phyloP scores from a whole-genome alignment of 2,797 vertebrate genomes.

The Mus caroli region DNA sequence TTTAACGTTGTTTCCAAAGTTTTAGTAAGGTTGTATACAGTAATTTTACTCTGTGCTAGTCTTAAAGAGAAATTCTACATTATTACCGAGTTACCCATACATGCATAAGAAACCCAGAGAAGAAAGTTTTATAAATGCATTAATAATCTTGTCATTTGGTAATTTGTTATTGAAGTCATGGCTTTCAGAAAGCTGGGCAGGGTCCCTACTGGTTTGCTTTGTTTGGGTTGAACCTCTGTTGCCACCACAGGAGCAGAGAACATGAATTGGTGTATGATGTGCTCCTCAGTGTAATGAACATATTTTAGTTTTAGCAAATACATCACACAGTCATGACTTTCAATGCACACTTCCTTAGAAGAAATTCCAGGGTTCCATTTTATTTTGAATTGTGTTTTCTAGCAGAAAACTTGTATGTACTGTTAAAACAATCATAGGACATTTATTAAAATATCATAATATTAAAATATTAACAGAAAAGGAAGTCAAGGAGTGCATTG shows the following conservation, averaged over 20 bases:
- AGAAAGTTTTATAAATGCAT: neutral
- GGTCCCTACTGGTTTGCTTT: neutral
- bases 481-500: conserved; percentile 52
- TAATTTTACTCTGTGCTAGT: conserved; percentile 5
- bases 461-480: conserved; percentile 65
- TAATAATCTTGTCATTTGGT: neutral
- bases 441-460: conserved; percentile 39
- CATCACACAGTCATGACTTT: conserved; percentile 21
- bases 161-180: neutral
- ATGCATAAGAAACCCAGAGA: neutral
- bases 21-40: neutral
- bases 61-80: neutral
- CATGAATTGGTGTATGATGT: neutral
- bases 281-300: neutral
- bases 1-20: neutral
- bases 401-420: conserved; percentile 23
- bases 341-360: conserved; percentile 50
- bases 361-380: conserved; percentile 29
- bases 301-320: conserved; percentile 57
- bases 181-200: neutral
- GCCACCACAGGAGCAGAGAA: conserved; percentile 7
- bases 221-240: neutral
- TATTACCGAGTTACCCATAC: neutral
- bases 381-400: conserved; percentile 62
- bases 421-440: conserved; percentile 27